A percentile compares a stretch with the other conserved stretches of the same genome.
Conservation (phyloP, 2,797 vertebrate species). For the Pogonophryne albipinna region DNA sequence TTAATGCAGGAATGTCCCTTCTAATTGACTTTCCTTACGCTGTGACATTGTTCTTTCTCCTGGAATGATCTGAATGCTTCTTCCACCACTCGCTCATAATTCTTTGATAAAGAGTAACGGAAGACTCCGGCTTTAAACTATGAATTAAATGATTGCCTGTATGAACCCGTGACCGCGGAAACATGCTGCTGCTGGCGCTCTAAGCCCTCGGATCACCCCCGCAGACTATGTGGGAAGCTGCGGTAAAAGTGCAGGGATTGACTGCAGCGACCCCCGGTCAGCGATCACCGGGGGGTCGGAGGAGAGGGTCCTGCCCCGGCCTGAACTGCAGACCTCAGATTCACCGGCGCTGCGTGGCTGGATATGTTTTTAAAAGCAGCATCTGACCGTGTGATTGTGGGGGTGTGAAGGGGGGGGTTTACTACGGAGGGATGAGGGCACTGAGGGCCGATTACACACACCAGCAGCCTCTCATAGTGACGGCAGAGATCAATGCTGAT, state of each 20-base stretch:
- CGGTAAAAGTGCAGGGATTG: constrained; percentile 58
- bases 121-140: constrained; percentile 29
- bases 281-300: constrained; percentile 12
- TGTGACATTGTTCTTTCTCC: constrained; percentile 2
- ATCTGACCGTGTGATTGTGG: constrained; percentile 23
- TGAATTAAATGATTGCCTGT: constrained; percentile 36
- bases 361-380: constrained; percentile 18
- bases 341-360: not conserved
- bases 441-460: constrained; percentile 43
- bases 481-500: constrained; percentile 64
- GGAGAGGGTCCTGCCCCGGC: constrained; percentile 13
- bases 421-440: constrained; percentile 31
- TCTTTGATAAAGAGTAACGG: constrained; percentile 37
- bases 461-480: constrained; percentile 36
- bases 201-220: constrained; percentile 38
- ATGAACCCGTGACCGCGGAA: constrained; percentile 33
- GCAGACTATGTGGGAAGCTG: constrained; percentile 19
- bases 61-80: not conserved
- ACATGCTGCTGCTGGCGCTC: constrained; percentile 28
- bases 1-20: not conserved
- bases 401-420: constrained; percentile 26
- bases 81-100: not conserved
- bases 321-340: constrained; percentile 38
- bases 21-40: not conserved
- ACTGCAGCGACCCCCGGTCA: constrained; percentile 45